Percentiles rank a stretch among this genome's conserved stretches.
phyloP scores from a whole-genome alignment of 2,888 invertebrate genomes.

The Bembecia ichneumoniformis region DNA sequence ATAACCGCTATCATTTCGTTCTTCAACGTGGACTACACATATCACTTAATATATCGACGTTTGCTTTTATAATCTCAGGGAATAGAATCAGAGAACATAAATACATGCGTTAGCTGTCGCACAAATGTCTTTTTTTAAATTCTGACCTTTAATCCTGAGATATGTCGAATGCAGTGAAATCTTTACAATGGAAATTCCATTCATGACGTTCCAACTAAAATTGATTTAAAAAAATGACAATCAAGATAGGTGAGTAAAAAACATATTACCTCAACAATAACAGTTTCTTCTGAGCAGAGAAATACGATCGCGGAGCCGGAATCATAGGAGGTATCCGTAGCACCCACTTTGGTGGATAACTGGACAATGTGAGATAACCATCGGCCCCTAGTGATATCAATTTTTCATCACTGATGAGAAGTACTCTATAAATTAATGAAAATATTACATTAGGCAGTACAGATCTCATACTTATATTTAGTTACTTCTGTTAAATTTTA shows the following conservation, averaged over 20 bases:
- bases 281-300: constrained; percentile 68
- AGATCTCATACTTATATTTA: too few relatives aligned
- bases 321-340: constrained; percentile 82
- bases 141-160: too few relatives aligned
- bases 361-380: constrained; percentile 82
- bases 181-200: neutral
- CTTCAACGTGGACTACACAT: too few relatives aligned
- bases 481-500: too few relatives aligned
- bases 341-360: constrained; percentile 77
- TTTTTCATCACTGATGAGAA: constrained; percentile 75
- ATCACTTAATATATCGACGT: too few relatives aligned
- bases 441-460: too few relatives aligned
- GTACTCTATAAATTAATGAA: constrained; percentile 5
- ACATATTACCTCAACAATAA: constrained; percentile 66
- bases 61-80: too few relatives aligned
- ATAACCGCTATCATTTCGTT: too few relatives aligned
- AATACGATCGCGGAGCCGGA: constrained; percentile 69
- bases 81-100: too few relatives aligned
- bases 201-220: neutral
- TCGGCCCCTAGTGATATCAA: constrained; percentile 87
- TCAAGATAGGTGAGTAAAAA: neutral
- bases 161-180: neutral
- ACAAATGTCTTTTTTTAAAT: too few relatives aligned
- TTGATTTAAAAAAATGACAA: too few relatives aligned
- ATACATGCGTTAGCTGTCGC: too few relatives aligned